These are phyloP conservation scores for Myanophis thanlyinensis DNA, from an alignment of 2,113 vertebrate species.

Conservation along the genomic window DNA sequence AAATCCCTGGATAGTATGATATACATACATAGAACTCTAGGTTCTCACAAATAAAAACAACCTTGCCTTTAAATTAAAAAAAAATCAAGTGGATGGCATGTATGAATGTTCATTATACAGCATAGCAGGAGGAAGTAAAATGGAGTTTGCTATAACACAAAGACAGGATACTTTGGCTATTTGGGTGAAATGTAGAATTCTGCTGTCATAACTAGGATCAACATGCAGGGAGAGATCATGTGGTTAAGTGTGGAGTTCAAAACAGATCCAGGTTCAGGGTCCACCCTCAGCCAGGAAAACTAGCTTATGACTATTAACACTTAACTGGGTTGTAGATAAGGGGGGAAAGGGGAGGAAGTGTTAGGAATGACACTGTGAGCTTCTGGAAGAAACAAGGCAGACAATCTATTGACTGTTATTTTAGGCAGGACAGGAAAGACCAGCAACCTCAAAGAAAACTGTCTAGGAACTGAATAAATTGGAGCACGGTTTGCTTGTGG, in stretches of 20 bases:
- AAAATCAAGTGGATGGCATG: background rate
- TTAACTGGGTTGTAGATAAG: background rate
- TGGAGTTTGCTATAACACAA: background rate
- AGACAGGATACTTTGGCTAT: background rate
- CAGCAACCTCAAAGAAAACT: background rate
- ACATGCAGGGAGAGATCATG: background rate
- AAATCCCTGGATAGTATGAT: background rate
- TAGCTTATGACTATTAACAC: background rate
- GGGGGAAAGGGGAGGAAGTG: background rate
- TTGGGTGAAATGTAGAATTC: background rate
- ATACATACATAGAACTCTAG: background rate
- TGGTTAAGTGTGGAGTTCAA: background rate
- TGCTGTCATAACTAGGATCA: conserved; percentile 9
- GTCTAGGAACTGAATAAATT: background rate
- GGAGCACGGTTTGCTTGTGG: conserved; percentile 17
- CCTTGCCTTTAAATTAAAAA: background rate
- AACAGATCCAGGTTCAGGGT: background rate
- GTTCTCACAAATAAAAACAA: background rate
- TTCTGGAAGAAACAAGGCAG: background rate
- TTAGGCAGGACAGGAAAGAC: conserved; percentile 6
- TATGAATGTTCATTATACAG: background rate
- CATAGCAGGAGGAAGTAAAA: background rate
- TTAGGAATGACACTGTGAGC: background rate
- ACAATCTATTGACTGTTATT: conserved; percentile 16
- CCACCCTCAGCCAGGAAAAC: background rate